phyloP scores from a whole-genome alignment of 1,140 invertebrate species.

The Saccostrea echinata region DNA sequence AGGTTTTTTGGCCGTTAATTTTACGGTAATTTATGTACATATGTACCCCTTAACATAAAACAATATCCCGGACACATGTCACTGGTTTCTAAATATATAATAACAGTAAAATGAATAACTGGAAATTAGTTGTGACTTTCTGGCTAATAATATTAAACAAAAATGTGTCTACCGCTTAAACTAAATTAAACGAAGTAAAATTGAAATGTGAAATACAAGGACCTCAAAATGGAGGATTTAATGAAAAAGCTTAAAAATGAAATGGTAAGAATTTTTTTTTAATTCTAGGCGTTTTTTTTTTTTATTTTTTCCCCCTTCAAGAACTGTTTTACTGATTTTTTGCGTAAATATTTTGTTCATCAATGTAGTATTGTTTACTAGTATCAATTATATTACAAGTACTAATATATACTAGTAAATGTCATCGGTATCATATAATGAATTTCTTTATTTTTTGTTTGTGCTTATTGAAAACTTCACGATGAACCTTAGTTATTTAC shows the following conservation, averaged over 20 bases:
- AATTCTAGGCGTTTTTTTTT: too few relatives aligned
- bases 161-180: not conserved
- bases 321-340: too few relatives aligned
- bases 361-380: too few relatives aligned
- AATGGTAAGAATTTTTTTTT: not conserved
- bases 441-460: too few relatives aligned
- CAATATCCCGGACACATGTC: not conserved
- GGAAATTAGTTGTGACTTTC: not conserved
- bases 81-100: not conserved
- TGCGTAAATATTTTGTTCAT: too few relatives aligned
- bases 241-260: not conserved
- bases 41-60: not conserved
- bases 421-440: too few relatives aligned
- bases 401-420: too few relatives aligned
- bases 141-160: not conserved
- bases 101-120: not conserved
- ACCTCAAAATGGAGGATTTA: not conserved
- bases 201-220: not conserved
- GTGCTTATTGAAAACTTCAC: too few relatives aligned
- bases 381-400: too few relatives aligned
- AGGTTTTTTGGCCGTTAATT: not conserved
- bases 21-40: not conserved
- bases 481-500: too few relatives aligned
- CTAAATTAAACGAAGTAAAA: not conserved
- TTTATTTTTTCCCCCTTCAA: too few relatives aligned